These are phyloP conservation scores for Leucoraja erinaceus DNA, from an alignment of 2,113 vertebrate genomes.

Conservation along the genomic window DNA sequence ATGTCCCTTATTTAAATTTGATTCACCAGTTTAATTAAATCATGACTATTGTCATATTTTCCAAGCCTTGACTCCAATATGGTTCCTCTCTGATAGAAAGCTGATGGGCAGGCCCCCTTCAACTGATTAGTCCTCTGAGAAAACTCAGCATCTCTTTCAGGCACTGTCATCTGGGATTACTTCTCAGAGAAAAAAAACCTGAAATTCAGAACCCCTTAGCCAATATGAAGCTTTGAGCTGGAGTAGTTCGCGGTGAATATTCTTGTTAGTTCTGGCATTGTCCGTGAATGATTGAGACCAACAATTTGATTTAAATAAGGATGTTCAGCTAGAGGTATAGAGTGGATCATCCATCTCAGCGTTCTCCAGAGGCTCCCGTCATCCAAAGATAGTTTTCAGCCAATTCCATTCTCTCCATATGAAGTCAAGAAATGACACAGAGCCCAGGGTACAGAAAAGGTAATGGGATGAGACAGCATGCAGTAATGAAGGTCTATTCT, in stretches of 20 bases:
- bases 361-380: too few relatives aligned
- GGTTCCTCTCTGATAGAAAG: not conserved
- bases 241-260: not conserved
- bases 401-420: too few relatives aligned
- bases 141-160: not conserved
- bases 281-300: not conserved
- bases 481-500: too few relatives aligned
- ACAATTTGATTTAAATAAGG: not conserved
- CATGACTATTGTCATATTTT: not conserved
- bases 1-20: not conserved
- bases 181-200: not conserved
- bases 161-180: not conserved
- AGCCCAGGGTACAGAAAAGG: too few relatives aligned
- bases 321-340: too few relatives aligned
- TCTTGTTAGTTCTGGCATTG: not conserved
- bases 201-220: not conserved
- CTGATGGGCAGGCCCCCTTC: not conserved
- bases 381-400: too few relatives aligned
- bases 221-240: not conserved
- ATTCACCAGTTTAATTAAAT: conserved; percentile 14
- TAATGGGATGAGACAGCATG: too few relatives aligned
- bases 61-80: not conserved
- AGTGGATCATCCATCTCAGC: too few relatives aligned
- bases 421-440: too few relatives aligned
- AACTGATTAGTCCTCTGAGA: not conserved